Percentiles rank a stretch among this genome's conserved stretches.
phyloP scores from a whole-genome alignment of 1,140 invertebrate species.

The Lamellibrachia luymesi region DNA sequence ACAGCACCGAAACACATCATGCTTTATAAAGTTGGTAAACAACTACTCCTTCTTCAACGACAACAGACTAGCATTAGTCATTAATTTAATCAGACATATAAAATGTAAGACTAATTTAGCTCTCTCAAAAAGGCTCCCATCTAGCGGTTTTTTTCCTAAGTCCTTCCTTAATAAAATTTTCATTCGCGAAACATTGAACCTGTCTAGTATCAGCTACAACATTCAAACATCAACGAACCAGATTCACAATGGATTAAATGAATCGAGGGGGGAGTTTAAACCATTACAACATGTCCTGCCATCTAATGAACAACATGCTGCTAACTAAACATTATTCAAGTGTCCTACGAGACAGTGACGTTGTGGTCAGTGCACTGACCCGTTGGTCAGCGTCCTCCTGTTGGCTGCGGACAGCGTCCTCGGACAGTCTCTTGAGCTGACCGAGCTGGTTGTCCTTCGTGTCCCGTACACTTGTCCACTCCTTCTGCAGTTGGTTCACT shows the following conservation, averaged over 20 bases:
- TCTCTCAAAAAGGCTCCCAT: too few relatives aligned
- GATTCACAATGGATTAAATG: too few relatives aligned
- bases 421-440: constrained; percentile 48
- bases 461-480: constrained; percentile 42
- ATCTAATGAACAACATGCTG: not conserved
- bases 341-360: not conserved
- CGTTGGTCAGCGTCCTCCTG: constrained; percentile 52
- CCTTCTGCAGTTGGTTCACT: constrained; percentile 50
- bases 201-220: too few relatives aligned
- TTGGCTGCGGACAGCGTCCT: constrained; percentile 45
- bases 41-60: not conserved
- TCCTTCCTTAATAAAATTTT: too few relatives aligned
- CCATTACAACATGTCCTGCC: not conserved
- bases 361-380: constrained; percentile 30
- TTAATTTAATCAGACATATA: not conserved
- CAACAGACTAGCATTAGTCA: not conserved
- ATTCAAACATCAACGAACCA: too few relatives aligned
- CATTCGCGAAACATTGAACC: too few relatives aligned
- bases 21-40: not conserved
- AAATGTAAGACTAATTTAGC: too few relatives aligned
- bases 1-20: not conserved
- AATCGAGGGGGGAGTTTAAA: too few relatives aligned
- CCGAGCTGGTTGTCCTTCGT: constrained; percentile 52
- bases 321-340: too few relatives aligned
- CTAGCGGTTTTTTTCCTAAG: too few relatives aligned